Percentiles rank a stretch among this genome's conserved stretches.
Conservation (phyloP, 2,888 invertebrate species). For the Plebejus melissa region DNA sequence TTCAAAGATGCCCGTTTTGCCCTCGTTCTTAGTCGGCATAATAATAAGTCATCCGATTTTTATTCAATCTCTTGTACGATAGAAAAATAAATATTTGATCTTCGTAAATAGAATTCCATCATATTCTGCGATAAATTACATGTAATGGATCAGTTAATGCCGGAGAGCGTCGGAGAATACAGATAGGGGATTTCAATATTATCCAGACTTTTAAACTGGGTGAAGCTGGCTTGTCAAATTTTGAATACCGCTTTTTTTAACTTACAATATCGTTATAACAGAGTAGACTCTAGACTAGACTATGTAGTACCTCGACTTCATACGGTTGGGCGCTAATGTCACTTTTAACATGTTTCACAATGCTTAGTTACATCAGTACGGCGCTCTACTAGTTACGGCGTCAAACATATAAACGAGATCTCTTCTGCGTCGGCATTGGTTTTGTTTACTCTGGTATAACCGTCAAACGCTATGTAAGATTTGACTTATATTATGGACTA, state of each 20-base stretch:
- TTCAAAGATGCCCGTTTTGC: neutral
- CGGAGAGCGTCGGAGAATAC: neutral
- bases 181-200: slow-evolving; percentile 2
- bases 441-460: too few relatives aligned
- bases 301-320: too few relatives aligned
- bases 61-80: neutral
- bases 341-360: too few relatives aligned
- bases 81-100: slow-evolving; percentile 17
- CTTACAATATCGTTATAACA: too few relatives aligned
- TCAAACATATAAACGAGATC: too few relatives aligned
- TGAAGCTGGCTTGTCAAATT: neutral
- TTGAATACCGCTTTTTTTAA: neutral
- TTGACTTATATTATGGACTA: too few relatives aligned
- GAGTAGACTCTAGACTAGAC: too few relatives aligned
- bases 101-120: slow-evolving; percentile 1
- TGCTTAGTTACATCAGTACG: too few relatives aligned
- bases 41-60: slow-evolving; percentile 2
- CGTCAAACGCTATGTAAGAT: too few relatives aligned
- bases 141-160: neutral
- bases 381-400: too few relatives aligned
- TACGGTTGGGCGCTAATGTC: too few relatives aligned
- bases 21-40: neutral
- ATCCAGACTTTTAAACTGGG: neutral
- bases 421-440: too few relatives aligned
- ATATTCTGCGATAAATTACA: slow-evolving; percentile 10